Evolutionary conservation across 1,140 invertebrate species (phyloP), one percentile per base, ranked within the genome.

Genomic region (Apolygus lucorum): DNA sequence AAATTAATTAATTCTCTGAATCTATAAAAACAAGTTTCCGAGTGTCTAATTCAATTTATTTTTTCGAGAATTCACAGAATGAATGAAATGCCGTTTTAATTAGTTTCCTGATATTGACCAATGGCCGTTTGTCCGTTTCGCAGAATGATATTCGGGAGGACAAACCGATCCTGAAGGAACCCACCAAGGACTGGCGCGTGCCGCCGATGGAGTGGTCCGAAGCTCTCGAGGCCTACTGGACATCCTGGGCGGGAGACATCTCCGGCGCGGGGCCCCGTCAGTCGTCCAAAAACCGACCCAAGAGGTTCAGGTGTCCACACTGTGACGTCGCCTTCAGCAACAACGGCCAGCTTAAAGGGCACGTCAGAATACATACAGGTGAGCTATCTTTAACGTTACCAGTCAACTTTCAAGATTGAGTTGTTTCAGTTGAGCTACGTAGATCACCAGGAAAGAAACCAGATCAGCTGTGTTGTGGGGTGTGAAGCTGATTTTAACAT

Each of bases 241-340:
- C 29, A 17, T 68, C 29, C 34, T 25, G 29, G 34, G 52, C 42
- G 49, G 42, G 42, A n/a, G 29, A 34, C 24, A 52, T 28, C 1
- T 29, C 49, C 11, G 27, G 27, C 17, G 22, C 13, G 4, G 2
- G 4, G 2, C 42, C 42, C n/a, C 24, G 22, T 24, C 2, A 4
- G 4, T 24, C 29, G 14, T 14, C 64, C 1, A 93, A 94, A 75
- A 84, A 91, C 73, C 81, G 93, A 2, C 92, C 92, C 0, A 95
- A 95, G 78, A 91, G 91, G 74, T 95, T 93, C 77, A 87, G 87
- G 71, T 96, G 93, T 78, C 89, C 90, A 0, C 87, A 92, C 75
- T 96, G 93, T 76, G 84, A 91, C 69, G 90, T 93, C 0, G 90
- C 90, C 0, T 96, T 96, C 76, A 93, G 91, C 29, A 96, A 96